Base-by-base conservation (phyloP, 1,140 invertebrate species). In the Drosophila pruinosa region DNA sequence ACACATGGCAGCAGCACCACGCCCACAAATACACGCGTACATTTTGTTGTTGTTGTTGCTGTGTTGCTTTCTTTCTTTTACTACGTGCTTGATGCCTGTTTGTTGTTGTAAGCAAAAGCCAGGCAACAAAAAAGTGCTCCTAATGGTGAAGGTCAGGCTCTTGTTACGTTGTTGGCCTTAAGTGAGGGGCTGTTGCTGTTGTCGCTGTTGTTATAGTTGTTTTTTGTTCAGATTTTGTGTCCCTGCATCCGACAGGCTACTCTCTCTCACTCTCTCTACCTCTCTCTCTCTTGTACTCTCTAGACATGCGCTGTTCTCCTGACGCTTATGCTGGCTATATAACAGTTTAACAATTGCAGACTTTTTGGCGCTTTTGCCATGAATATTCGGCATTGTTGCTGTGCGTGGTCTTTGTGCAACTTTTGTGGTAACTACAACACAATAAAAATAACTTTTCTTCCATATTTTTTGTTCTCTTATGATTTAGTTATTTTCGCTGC, bases 111-210 rank as follows among this genome's bases (percentile, higher is more conserved):
- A 24, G 38, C 28, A 59, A 65, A 54, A 39, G 65, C 24, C 72
- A 41, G 22, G 22, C 59, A 71, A 47, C 48, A 48, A 62, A 39
- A 72, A 72, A 64, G 62, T 88, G 82, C 71, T 70, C n/a, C 63
- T 82, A 78, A 86, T 86, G 82, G 56, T 82, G 82, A 86, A 86
- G 82, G 82, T 86, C 82, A 86, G 82, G 67, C 75, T 39, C 72
- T 70, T 88, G 74, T 88, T 86, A 88, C 82, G 75, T 88, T 81
- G 80, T 88, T 81, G 68, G 71, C 74, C 70, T 73, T 82, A 82
- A 82, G 34, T 70, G 56, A 62, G 48, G 61, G 39, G 56, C 56
- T 75, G 79, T 56, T 74, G 47, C 47, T 75, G 48, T 38, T 63
- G 36, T 41, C 72, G 47, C 47, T 75, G 48, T 39, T 63, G 36